Conservation (phyloP, 2,888 invertebrate genomes). For the Amiota mariae region DNA sequence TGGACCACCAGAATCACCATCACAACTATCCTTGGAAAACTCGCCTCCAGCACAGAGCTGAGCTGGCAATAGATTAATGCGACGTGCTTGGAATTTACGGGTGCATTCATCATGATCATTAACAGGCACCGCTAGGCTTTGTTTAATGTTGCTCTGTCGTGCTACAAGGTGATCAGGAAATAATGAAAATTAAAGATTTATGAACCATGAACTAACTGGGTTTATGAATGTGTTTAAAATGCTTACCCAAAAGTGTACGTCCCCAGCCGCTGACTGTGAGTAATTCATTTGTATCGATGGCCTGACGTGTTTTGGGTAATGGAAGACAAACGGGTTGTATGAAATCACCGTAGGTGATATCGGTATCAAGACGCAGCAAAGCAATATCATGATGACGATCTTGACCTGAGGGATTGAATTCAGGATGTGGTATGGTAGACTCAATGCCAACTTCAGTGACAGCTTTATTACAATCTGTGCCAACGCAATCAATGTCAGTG, state of each 20-base stretch:
- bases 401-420: constrained; percentile 75
- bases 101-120: constrained; percentile 74
- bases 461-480: constrained; percentile 76
- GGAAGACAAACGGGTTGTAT: constrained; percentile 79
- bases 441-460: constrained; percentile 78
- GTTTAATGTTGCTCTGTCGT: constrained; percentile 65
- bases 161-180: constrained; percentile 46
- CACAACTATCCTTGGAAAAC: constrained; percentile 76
- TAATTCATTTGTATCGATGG: constrained; percentile 68
- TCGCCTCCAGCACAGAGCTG: constrained; percentile 73
- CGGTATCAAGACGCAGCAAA: constrained; percentile 77
- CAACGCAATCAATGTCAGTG: constrained; percentile 72
- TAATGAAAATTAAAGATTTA: background rate
- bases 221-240: background rate
- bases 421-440: constrained; percentile 78
- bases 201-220: background rate
- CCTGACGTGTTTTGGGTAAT: constrained; percentile 60
- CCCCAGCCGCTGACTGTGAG: constrained; percentile 80
- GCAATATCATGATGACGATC: constrained; percentile 83
- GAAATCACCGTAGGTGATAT: constrained; percentile 76
- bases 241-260: constrained; percentile 73
- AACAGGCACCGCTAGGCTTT: constrained; percentile 75
- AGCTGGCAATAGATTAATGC: constrained; percentile 52
- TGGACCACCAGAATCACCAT: constrained; percentile 81
- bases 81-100: constrained; percentile 58